Evolutionary conservation across 92 coral and sea anemone species (phyloP).

Genomic region (Blastomussa wellsi): DNA sequence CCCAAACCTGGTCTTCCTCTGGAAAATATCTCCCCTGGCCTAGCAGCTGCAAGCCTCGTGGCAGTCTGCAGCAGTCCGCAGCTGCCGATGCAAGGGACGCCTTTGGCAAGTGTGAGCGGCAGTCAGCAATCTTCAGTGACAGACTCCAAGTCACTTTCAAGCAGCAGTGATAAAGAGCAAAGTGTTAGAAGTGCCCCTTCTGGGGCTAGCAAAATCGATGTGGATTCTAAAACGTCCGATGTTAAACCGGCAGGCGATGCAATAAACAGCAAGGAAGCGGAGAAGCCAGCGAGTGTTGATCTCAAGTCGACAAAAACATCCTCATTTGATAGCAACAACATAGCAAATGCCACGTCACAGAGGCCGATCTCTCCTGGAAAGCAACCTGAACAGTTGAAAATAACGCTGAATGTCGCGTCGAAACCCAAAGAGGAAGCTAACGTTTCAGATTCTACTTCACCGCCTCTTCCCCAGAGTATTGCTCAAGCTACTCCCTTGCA

Average conservation of each 20-base stretch:
- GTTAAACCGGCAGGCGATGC: not conserved
- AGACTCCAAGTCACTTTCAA: not conserved
- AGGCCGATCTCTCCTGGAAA: not conserved
- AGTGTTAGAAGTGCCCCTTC: not conserved
- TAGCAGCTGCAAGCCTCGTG: conserved; percentile 75
- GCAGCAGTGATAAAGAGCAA: not conserved
- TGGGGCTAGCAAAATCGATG: not conserved
- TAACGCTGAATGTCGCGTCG: not conserved
- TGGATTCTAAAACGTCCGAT: not conserved
- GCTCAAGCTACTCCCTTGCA: not conserved
- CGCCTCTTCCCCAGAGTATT: not conserved
- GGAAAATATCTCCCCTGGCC: conserved; percentile 67
- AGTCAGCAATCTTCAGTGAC: not conserved
- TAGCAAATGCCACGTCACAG: not conserved
- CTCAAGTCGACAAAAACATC: not conserved
- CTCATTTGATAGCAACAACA: not conserved
- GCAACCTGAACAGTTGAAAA: not conserved
- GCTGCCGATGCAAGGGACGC: conserved; percentile 26
- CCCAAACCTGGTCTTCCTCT: conserved; percentile 32
- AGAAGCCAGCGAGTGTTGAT: not conserved
- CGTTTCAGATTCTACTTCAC: not conserved
- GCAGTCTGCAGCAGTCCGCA: conserved; percentile 74
- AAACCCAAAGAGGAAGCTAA: not conserved
- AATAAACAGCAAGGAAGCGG: not conserved
- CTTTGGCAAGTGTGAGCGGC: conserved; percentile 28